Evolutionary conservation across 2,797 vertebrate species (phyloP).

Genomic region (Craterocephalus amniculus): DNA sequence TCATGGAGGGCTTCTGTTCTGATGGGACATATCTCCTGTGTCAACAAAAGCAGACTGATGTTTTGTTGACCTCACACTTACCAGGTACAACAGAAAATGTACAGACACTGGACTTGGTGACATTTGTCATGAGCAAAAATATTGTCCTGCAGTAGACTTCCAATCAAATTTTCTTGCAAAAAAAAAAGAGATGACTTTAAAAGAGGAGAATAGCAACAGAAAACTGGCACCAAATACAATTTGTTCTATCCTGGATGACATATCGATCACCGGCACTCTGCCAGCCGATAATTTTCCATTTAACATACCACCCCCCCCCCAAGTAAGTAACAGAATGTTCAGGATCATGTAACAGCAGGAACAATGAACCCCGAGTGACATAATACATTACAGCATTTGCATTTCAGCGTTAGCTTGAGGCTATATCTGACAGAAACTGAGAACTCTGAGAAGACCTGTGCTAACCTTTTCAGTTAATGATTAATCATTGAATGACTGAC

Average conservation of each 20-base stretch:
- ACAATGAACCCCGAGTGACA: not conserved
- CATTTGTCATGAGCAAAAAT: not conserved
- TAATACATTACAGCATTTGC: constrained; percentile 5
- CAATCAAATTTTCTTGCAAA: not conserved
- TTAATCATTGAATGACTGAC: not conserved
- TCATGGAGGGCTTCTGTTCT: constrained; percentile 70
- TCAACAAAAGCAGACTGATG: constrained; percentile 45
- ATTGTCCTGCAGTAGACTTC: not conserved
- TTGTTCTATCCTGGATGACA: constrained; percentile 4
- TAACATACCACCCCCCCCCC: not conserved
- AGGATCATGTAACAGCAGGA: constrained; percentile 10
- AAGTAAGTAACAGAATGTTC: not conserved
- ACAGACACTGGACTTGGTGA: not conserved
- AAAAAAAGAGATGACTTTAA: not conserved
- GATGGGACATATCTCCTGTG: constrained; percentile 41
- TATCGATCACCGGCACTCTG: not conserved
- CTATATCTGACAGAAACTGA: constrained; percentile 18
- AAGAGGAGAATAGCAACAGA: not conserved
- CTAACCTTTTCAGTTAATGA: constrained; percentile 18
- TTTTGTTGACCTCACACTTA: constrained; percentile 44
- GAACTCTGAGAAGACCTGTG: constrained; percentile 4
- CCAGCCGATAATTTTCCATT: not conserved
- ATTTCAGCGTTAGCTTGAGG: not conserved
- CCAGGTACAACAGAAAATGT: constrained; percentile 44
- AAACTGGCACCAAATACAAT: not conserved